phyloP scores from a whole-genome alignment of 2,797 vertebrate species.

The Gadopsis marmoratus region DNA sequence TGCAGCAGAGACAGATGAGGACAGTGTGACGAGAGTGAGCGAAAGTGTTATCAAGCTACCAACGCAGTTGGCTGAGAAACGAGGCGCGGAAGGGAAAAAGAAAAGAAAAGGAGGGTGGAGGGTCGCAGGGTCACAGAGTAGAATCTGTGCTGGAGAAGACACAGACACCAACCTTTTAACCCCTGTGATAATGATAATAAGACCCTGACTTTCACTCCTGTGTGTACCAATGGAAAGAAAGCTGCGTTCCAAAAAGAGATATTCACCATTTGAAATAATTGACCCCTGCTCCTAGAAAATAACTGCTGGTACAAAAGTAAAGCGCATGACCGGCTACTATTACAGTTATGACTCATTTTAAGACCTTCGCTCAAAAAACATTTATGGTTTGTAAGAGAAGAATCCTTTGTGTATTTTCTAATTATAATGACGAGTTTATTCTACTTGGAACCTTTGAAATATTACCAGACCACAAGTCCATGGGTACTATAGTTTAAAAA shows the following conservation, averaged over 20 bases:
- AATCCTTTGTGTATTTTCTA: conserved; percentile 57
- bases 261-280: conserved; percentile 63
- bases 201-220: conserved; percentile 66
- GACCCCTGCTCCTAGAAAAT: conserved; percentile 57
- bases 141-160: conserved; percentile 77
- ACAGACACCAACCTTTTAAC: conserved; percentile 76
- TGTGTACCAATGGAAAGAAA: conserved; percentile 47
- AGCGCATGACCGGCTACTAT: conserved; percentile 45
- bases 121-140: conserved; percentile 66
- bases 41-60: conserved; percentile 70
- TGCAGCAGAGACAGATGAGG: conserved; percentile 68
- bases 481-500: conserved; percentile 41
- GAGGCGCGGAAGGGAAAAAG: conserved; percentile 56
- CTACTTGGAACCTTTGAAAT: conserved; percentile 43
- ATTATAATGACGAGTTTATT: conserved; percentile 58
- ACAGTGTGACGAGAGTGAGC: conserved; percentile 60
- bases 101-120: conserved; percentile 48
- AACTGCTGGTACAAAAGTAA: conserved; percentile 35
- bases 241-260: conserved; percentile 38
- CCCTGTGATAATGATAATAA: conserved; percentile 69
- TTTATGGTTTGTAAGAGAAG: conserved; percentile 36
- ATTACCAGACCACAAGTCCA: conserved; percentile 45
- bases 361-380: conserved; percentile 41
- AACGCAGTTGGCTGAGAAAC: conserved; percentile 67
- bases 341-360: conserved; percentile 59